Conservation (phyloP, 2,797 vertebrate genomes). For the Phrynocephalus guinanensis region DNA sequence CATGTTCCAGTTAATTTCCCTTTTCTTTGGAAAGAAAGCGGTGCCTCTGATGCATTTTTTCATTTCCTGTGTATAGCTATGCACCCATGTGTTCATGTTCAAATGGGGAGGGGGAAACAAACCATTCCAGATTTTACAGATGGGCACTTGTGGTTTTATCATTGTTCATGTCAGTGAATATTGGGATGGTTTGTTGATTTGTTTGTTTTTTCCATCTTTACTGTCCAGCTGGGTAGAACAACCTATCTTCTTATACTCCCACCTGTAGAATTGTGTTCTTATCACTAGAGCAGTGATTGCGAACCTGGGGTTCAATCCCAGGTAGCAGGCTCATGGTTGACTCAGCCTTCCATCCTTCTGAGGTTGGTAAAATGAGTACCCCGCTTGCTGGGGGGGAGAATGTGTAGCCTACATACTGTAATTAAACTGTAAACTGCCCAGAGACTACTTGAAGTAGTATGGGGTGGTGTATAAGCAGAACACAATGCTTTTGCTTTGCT, state of each 20-base stretch:
- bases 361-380: too few relatives aligned
- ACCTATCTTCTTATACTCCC: neutral
- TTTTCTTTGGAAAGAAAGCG: neutral
- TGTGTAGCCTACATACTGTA: too few relatives aligned
- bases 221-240: neutral
- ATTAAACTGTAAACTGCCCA: too few relatives aligned
- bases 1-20: neutral
- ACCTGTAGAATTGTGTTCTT: constrained; percentile 5
- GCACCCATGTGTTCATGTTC: neutral
- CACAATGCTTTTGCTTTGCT: too few relatives aligned
- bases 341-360: too few relatives aligned
- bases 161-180: neutral
- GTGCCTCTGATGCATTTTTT: neutral
- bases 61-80: neutral
- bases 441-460: too few relatives aligned
- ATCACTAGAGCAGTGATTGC: neutral
- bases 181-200: too few relatives aligned
- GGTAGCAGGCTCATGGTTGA: too few relatives aligned
- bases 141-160: neutral
- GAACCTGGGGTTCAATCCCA: too few relatives aligned
- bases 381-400: too few relatives aligned
- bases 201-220: neutral
- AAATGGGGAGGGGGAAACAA: neutral
- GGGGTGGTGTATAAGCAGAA: too few relatives aligned
- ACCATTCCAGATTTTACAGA: neutral